These are phyloP conservation scores for Polyommatus icarus DNA, from an alignment of 2,888 invertebrate species.

Conservation along the genomic window DNA sequence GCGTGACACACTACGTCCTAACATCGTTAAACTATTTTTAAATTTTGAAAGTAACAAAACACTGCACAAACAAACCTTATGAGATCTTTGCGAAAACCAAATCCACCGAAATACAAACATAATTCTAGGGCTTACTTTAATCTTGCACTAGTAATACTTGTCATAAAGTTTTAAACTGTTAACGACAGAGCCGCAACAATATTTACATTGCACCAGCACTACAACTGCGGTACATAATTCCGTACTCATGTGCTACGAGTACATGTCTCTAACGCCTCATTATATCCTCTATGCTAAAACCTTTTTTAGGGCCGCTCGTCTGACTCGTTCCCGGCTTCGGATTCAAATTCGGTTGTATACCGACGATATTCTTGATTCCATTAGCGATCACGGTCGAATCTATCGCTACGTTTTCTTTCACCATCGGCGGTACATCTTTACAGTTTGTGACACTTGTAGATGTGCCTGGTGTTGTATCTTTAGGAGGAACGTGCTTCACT, in stretches of 20 bases:
- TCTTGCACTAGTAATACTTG: conserved; percentile 67
- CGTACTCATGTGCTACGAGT: neutral
- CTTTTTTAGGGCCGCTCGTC: conserved; percentile 86
- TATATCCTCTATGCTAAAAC: conserved; percentile 94
- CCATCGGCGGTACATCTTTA: conserved; percentile 54
- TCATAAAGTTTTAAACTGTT: conserved; percentile 38
- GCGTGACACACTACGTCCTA: conserved; percentile 51
- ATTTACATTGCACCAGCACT: conserved; percentile 41
- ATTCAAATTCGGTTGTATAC: conserved; percentile 70
- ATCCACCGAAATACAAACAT: conserved; percentile 72
- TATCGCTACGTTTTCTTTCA: conserved; percentile 57
- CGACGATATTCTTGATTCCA: conserved; percentile 76
- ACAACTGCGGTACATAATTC: conserved; percentile 28
- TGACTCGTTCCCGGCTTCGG: conserved; percentile 80
- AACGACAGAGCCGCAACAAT: conserved; percentile 34
- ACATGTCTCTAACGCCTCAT: conserved; percentile 86
- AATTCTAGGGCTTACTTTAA: conserved; percentile 61
- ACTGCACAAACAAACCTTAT: conserved; percentile 80
- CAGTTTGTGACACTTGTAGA: conserved; percentile 66
- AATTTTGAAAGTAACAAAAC: conserved; percentile 80
- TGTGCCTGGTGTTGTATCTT: conserved; percentile 65
- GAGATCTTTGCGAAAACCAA: conserved; percentile 81
- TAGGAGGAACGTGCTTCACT: conserved; percentile 76
- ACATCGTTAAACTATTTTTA: conserved; percentile 62
- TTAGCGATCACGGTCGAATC: conserved; percentile 67